Conservation (phyloP, 1,140 invertebrate genomes). For the Drosophila nasuta region DNA sequence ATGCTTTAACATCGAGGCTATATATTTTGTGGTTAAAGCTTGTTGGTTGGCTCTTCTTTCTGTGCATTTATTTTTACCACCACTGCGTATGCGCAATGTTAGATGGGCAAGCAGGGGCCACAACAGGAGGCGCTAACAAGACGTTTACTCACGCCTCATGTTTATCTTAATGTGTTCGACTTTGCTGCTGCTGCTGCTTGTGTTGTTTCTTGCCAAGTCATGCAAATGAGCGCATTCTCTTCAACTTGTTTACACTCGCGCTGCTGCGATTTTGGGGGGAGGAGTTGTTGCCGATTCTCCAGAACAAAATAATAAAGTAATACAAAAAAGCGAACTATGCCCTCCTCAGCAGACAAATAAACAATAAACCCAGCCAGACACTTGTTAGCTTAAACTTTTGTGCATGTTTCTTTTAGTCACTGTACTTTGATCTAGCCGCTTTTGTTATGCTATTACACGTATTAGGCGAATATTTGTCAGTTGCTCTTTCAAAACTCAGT, state of each 20-base stretch:
- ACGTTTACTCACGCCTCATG: slow-evolving; percentile 59
- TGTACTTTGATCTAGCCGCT: slow-evolving; percentile 44
- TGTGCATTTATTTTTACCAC: slow-evolving; percentile 13
- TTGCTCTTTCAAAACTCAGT: background rate
- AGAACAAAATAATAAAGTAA: slow-evolving; percentile 8
- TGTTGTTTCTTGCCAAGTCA: slow-evolving; percentile 63
- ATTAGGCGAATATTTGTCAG: background rate
- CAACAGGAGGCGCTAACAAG: slow-evolving; percentile 10
- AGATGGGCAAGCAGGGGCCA: background rate
- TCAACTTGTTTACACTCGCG: slow-evolving; percentile 27
- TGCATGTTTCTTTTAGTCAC: background rate
- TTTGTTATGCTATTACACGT: slow-evolving; percentile 1
- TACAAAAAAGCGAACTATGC: slow-evolving; percentile 21
- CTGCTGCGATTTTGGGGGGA: background rate
- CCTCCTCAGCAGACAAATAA: slow-evolving; percentile 5
- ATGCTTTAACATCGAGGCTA: slow-evolving; percentile 28
- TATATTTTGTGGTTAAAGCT: slow-evolving; percentile 32
- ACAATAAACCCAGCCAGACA: slow-evolving; percentile 21
- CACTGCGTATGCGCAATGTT: slow-evolving; percentile 34
- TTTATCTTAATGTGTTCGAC: slow-evolving; percentile 54
- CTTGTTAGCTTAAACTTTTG: slow-evolving; percentile 21
- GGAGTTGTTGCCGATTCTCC: slow-evolving; percentile 11
- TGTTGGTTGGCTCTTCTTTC: background rate
- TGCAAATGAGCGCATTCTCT: slow-evolving; percentile 68
- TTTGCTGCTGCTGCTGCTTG: background rate